These are phyloP conservation scores for Acronicta leporina DNA, from an alignment of 2,888 invertebrate species.

Conservation along the genomic window DNA sequence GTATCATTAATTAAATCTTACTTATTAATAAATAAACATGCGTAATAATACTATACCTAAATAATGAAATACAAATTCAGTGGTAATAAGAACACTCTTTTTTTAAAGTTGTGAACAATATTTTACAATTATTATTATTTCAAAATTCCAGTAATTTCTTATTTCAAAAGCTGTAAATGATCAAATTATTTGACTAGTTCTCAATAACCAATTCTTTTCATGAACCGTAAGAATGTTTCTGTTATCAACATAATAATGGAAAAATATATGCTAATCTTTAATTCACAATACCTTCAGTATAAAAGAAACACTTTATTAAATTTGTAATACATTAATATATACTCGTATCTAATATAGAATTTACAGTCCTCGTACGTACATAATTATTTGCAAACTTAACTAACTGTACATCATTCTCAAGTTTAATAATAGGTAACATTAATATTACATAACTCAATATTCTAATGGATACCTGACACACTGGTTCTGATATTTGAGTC, in stretches of 20 bases:
- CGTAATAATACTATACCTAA: conserved; percentile 18
- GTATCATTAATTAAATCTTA: conserved; percentile 39
- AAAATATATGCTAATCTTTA: too few relatives aligned
- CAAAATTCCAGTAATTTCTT: conserved; percentile 1
- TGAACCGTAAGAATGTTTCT: not conserved
- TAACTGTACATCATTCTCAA: conserved; percentile 45
- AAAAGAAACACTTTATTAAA: too few relatives aligned
- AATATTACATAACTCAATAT: conserved; percentile 47
- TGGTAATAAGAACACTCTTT: conserved; percentile 49
- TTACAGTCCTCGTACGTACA: conserved; percentile 12
- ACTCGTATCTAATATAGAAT: conserved; percentile 1
- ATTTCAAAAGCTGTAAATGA: conserved; percentile 13
- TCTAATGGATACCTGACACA: conserved; percentile 48
- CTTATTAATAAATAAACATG: conserved; percentile 31
- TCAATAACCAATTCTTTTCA: conserved; percentile 60
- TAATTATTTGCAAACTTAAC: conserved; percentile 27
- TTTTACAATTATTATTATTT: conserved; percentile 7
- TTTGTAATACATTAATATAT: too few relatives aligned
- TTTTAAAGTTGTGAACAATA: conserved; percentile 32
- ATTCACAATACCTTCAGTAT: too few relatives aligned
- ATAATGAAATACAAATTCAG: conserved; percentile 38
- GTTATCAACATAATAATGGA: not conserved
- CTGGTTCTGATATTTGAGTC: conserved; percentile 42
- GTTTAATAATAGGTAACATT: conserved; percentile 51
- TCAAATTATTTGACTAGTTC: conserved; percentile 65